Evolutionary conservation across 2,888 invertebrate species (phyloP), one percentile per base, ranked within the genome.

Genomic region (Arge pagana): DNA sequence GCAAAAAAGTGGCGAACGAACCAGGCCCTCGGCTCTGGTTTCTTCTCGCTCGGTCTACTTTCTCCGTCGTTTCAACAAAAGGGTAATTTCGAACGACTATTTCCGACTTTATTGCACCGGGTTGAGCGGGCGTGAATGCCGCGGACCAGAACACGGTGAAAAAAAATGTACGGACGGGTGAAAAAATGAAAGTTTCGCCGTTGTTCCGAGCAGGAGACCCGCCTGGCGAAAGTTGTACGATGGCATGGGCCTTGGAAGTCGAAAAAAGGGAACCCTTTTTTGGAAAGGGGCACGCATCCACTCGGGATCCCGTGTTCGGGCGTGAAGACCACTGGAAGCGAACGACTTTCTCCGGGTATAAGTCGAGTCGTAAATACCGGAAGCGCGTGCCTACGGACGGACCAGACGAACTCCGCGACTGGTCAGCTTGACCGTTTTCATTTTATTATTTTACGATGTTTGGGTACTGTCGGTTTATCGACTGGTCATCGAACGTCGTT

Each of bases 101-200:
- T n/a, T n/a, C 58, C 64, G 60, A 59, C n/a, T 71, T 72, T 74
- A 74, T 73, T 72, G 66, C 67, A 64, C 71, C n/a, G 71, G 74
- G 71, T 73, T 71, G 71, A 64, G 55, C 57, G 50, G 53, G 56
- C 56, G 48, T 48, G 10, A 21, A 33, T 53, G 55, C 54, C 62
- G 59, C 55, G 36, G 19, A 24, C 19, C 48, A 42, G 42, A 51
- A 30, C 41, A 33, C 50, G 48, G 54, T 35, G 51, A 18, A 23
- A 37, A 30, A 40, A 49, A 28, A 18, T 13, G 16, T 10, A 33
- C 33, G 33, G 16, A 16, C 13, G 11, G 41, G 18, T 59, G 62
- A 61, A 63, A 63, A 70, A 68, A 65, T 59, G 70, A 70, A 71
- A 72, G 67, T 70, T 65, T 45, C 30, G 30, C 35, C 26, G 54